These are phyloP conservation scores for Tautogolabrus adspersus DNA, from an alignment of 2,113 vertebrate genomes.

Conservation along the genomic window DNA sequence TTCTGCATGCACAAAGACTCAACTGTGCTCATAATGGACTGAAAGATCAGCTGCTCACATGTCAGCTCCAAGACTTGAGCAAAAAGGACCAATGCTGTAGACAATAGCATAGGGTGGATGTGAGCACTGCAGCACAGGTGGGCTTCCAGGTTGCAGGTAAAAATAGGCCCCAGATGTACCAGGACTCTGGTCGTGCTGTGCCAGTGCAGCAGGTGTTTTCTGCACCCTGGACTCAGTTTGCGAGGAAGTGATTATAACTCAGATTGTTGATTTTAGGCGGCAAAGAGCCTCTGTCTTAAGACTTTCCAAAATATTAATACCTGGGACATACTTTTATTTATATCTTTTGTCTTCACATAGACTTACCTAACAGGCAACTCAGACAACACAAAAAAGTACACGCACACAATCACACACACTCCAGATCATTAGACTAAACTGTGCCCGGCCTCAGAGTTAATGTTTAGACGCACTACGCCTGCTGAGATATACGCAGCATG, in stretches of 20 bases:
- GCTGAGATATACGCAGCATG: conserved; percentile 69
- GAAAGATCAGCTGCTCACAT: conserved; percentile 72
- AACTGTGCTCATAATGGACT: conserved; percentile 72
- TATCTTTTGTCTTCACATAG: conserved; percentile 3
- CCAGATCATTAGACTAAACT: conserved; percentile 74
- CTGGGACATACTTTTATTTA: not conserved
- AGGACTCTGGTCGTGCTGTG: conserved; percentile 51
- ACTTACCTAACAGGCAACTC: conserved; percentile 31
- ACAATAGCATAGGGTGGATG: conserved; percentile 19
- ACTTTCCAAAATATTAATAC: conserved; percentile 12
- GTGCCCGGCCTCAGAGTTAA: conserved; percentile 75
- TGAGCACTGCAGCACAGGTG: conserved; percentile 42
- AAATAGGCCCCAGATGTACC: conserved; percentile 1
- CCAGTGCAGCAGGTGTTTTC: conserved; percentile 43
- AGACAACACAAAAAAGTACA: not conserved
- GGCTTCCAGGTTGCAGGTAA: conserved; percentile 43
- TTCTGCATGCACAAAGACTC: conserved; percentile 71
- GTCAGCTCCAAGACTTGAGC: conserved; percentile 56
- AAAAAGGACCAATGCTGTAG: conserved; percentile 35
- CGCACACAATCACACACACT: not conserved
- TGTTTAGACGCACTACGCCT: conserved; percentile 78
- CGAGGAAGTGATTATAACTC: conserved; percentile 31
- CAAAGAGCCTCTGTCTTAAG: not conserved
- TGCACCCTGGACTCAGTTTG: conserved; percentile 60
- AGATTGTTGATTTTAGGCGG: conserved; percentile 40